Conservation (phyloP, 2,888 invertebrate genomes). For the Argyra leucocephala region DNA sequence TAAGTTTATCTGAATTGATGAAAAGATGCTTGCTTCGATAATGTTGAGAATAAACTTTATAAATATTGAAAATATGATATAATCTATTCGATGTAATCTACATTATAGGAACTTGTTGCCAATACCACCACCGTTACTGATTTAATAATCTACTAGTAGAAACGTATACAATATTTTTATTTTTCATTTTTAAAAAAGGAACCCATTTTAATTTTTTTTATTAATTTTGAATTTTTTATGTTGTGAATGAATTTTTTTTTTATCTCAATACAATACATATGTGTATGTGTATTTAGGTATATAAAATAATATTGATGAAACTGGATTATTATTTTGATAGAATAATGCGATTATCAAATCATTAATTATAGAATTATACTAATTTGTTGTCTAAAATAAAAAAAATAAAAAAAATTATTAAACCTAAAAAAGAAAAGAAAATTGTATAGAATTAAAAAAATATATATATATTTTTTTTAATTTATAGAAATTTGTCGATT, state of each 20-base stretch:
- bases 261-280: neutral
- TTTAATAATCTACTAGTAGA: too few species aligned
- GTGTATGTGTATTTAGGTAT: neutral
- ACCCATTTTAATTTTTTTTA: too few species aligned
- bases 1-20: too few species aligned
- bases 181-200: too few species aligned
- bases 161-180: too few species aligned
- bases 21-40: too few species aligned
- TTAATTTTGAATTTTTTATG: neutral
- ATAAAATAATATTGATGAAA: slow-evolving; percentile 1
- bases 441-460: neutral
- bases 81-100: too few species aligned
- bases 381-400: neutral
- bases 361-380: slow-evolving; percentile 11
- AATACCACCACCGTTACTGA: too few species aligned
- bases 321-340: slow-evolving; percentile 8
- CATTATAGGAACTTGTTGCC: too few species aligned
- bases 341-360: slow-evolving; percentile 7
- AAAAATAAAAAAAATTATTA: neutral
- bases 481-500: neutral
- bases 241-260: neutral
- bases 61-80: too few species aligned
- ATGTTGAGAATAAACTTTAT: too few species aligned
- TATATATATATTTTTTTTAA: neutral
- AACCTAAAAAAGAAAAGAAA: neutral